A percentile compares a stretch with the other conserved stretches of the same genome.
Conservation (phyloP, 2,113 vertebrate genomes). For the Apaloderma vittatum region DNA sequence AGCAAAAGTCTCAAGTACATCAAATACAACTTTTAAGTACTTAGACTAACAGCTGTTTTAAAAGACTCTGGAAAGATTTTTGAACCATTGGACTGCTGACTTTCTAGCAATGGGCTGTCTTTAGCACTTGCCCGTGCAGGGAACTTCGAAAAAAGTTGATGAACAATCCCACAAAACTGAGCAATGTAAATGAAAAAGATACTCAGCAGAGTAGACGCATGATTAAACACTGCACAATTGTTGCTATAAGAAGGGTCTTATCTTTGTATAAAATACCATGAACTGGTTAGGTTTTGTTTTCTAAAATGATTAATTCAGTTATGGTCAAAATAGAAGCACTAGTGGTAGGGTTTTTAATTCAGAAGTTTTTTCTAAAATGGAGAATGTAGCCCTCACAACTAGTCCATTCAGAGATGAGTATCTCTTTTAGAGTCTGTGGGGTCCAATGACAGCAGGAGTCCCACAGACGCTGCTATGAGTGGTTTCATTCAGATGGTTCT, state of each 20-base stretch:
- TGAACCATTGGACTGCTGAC: not conserved
- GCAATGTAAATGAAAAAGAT: not conserved
- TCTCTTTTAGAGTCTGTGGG: not conserved
- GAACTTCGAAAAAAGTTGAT: not conserved
- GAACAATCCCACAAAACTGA: not conserved
- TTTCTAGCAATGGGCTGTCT: not conserved
- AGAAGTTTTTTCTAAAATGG: not conserved
- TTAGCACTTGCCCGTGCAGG: not conserved
- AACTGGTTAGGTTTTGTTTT: not conserved
- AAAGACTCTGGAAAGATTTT: not conserved
- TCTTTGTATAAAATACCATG: not conserved
- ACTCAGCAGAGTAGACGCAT: not conserved
- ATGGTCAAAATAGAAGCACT: not conserved
- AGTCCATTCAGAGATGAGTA: not conserved
- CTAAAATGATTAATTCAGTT: not conserved
- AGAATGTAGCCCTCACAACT: not conserved
- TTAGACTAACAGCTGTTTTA: not conserved
- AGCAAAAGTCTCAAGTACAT: not conserved
- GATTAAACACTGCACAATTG: not conserved
- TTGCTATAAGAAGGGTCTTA: not conserved
- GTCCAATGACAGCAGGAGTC: not conserved
- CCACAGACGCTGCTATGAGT: not conserved
- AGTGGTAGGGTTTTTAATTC: not conserved
- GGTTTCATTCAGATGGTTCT: not conserved
- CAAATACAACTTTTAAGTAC: not conserved